A percentile compares a stretch with the other conserved stretches of the same genome.
These are phyloP conservation scores for Lepidothrix coronata DNA, from an alignment of 2,113 vertebrate species.

Conservation along the genomic window DNA sequence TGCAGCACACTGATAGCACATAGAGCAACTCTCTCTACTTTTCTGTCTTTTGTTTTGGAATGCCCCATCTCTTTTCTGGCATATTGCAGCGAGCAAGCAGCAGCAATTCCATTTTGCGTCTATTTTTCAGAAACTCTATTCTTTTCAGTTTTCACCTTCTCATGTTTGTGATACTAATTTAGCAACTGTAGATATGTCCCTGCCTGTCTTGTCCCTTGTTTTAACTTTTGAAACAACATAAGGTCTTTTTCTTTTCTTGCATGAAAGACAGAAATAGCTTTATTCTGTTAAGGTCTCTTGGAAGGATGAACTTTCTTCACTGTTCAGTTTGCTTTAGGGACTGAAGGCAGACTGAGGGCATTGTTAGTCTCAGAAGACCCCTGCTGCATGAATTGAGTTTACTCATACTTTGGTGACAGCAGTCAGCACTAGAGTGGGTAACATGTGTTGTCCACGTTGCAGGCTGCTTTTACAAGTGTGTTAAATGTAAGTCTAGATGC, in stretches of 20 bases:
- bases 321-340: neutral
- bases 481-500: neutral
- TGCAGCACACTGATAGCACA: neutral
- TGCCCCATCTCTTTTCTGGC: neutral
- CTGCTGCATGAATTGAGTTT: neutral
- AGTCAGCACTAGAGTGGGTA: neutral
- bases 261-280: neutral
- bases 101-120: neutral
- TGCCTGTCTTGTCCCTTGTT: neutral
- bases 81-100: neutral
- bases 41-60: neutral
- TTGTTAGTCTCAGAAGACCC: neutral
- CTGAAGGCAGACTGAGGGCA: neutral
- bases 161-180: accelerated
- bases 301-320: neutral
- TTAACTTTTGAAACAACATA: neutral
- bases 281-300: neutral
- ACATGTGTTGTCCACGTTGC: neutral
- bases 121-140: neutral
- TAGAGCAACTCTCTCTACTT: neutral
- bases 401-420: neutral
- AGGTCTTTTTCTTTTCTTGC: neutral
- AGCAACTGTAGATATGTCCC: neutral
- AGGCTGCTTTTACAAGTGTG: neutral
- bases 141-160: neutral